Conservation (phyloP, 2,113 vertebrate genomes). For the Sebastes fasciatus region DNA sequence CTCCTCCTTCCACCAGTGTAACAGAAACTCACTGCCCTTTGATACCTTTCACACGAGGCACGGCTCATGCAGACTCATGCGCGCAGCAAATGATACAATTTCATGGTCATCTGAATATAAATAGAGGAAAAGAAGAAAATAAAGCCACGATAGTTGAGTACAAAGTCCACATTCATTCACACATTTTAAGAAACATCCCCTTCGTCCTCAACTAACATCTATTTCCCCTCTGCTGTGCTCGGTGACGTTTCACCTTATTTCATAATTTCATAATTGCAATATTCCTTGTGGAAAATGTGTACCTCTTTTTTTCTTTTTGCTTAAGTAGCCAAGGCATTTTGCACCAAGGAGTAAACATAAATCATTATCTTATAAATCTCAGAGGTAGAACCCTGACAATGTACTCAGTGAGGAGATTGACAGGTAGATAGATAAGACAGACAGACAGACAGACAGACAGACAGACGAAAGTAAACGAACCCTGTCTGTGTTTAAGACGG, state of each 20-base stretch:
- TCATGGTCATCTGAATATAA: slow-evolving; percentile 68
- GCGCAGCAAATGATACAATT: slow-evolving; percentile 62
- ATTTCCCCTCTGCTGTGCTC: slow-evolving; percentile 71
- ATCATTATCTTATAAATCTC: slow-evolving; percentile 76
- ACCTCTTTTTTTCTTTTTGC: slow-evolving; percentile 74
- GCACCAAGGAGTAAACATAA: slow-evolving; percentile 83
- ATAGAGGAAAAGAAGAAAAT: slow-evolving; percentile 56
- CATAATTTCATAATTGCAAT: slow-evolving; percentile 43
- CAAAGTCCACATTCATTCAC: slow-evolving; percentile 66
- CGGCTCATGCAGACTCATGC: slow-evolving; percentile 78
- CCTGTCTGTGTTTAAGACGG: slow-evolving; percentile 53
- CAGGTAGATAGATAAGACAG: slow-evolving; percentile 72
- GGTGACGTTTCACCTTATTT: slow-evolving; percentile 51
- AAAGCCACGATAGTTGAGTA: slow-evolving; percentile 63
- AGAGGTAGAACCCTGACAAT: slow-evolving; percentile 85
- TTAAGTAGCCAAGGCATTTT: slow-evolving; percentile 84
- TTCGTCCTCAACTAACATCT: slow-evolving; percentile 13
- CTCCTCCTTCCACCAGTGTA: slow-evolving; percentile 47
- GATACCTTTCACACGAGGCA: slow-evolving; percentile 40
- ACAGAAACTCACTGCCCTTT: slow-evolving; percentile 58
- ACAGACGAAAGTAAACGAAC: slow-evolving; percentile 59
- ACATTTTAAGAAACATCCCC: slow-evolving; percentile 51
- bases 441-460: slow-evolving; percentile 55
- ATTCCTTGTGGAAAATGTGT: slow-evolving; percentile 68
- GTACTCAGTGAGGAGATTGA: slow-evolving; percentile 66